Base-by-base conservation (phyloP, 2,113 vertebrate genomes). In the Pogona vitticeps region DNA sequence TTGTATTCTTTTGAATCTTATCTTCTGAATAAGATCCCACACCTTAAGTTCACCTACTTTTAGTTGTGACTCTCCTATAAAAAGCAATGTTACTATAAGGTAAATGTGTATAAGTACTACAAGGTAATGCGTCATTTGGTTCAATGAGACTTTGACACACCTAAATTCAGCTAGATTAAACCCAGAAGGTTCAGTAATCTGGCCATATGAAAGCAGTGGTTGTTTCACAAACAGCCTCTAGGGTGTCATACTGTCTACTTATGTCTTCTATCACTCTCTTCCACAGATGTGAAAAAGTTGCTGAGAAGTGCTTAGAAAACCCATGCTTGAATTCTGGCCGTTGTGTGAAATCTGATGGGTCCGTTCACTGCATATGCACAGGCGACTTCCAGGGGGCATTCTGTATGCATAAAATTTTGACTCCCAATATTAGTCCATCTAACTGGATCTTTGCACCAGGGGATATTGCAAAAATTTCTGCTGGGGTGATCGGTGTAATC, bases 381-480 rank as follows among this genome's bases (percentile, higher is more conserved):
- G 81, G 90, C 0, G 91, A 92, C 36, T 95, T 80, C 91, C 91
- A 93, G 21, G 96, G 96, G 9, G 76, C 87, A 1, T 92, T 93
- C 88, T 96, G 96, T 88, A 92, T 91, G 0, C 89, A 91, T 84
- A 93, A 68, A 83, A 94, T 95, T 88, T 86, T 96, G 82, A 96
- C 95, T 1, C 95, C 96, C 0, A 90, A 93, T 79, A 95, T 96
- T 14, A 86, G 89, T 90, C 94, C 93, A 80, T 88, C 94, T 0
- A 88, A 76, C 12, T 82, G 95, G 96, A 36, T 93, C 0, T 88
- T 96, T 94, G 95, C 95, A 88, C 23, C 96, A 84, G 76, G 96
- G 91, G 98, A 99, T 92, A 96, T 99, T 0, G 93, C 96, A 0
- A 95, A 97, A 92, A 96, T 98, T 63, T 63, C 85, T 0, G 97